Base-by-base conservation (phyloP, 1,140 invertebrate genomes). In the Eumeta japonica region DNA sequence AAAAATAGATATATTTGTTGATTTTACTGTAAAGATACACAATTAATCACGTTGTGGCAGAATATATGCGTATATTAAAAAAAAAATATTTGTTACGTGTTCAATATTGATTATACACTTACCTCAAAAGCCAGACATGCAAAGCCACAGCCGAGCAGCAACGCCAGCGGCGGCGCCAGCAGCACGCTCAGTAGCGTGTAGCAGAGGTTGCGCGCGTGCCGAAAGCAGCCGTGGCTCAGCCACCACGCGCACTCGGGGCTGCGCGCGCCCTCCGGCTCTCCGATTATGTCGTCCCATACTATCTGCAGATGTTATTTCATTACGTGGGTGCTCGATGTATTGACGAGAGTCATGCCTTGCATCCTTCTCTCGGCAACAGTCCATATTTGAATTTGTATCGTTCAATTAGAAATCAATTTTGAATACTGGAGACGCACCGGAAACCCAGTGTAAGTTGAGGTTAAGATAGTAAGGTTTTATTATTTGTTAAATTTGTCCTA, bases 211-310 rank as follows among this genome's bases (percentile, higher is more conserved):
- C 83, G 81, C 2, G 86, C 82, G 28, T 81, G 65, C 17, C 76
- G 75, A 67, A 87, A 90, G 52, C 87, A 88, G 27, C 79, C 74
- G 46, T 80, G 78, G 41, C 85, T 86, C 10, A 85, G 65, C 15
- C 79, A 75, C 88, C 88, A 91, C 17, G 85, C 85, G 55, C 85
- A 87, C 58, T 88, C 83, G 1, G 84, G 80, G 46, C 85, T 86
- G 24, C 85, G 74, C 3, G 84, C 82, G 2, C 83, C 83, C 37
- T 87, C 83, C 3, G 88, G 87, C 65, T 91, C 88, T 0, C 85
- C 88, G 17, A 90, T 80, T 28, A 89, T 80, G 48, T 90, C 87
- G 44, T 87, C 83, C 82, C 87, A 91, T 45, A 81, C 76, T 42
- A 87, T 80, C 86, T 89, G 60, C 5, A 35, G n/a, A 7, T 5